Evolutionary conservation across 2,797 vertebrate genomes (phyloP), one percentile per base, ranked within the genome.

Genomic region (Hemibagrus guttatus): DNA sequence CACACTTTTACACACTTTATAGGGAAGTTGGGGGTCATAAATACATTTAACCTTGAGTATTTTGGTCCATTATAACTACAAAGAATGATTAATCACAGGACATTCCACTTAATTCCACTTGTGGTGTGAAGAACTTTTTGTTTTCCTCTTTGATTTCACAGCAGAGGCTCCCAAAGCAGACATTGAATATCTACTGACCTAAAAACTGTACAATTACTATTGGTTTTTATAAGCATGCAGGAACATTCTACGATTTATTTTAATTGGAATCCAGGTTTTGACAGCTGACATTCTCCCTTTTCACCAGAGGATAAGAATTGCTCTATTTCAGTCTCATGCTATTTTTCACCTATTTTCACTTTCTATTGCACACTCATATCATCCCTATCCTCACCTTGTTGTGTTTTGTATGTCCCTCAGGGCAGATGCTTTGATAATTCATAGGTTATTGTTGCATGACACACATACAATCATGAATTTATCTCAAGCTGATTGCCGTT

Each of bases 391-490:
- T 94, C 92, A 93, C 92, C 28, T 17, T 13, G 13, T 74, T 90
- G 90, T 95, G 89, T 94, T 94, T 95, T 94, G 94, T 96, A 94
- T 84, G 95, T 95, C 87, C 84, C 83, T 89, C 79, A 83, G 86
- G 92, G 88, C 89, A 93, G 92, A 93, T 92, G 88, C 49, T 23
- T 58, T 59, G 76, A 79, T 39, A 21, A 93, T 93, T 95, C 93
- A 92, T 91, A 92, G 92, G 92, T 94, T 91, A 85, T 83, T 91
- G 92, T 31, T 16, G 88, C 90, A 90, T 91, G 91, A 90, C 59
- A 66, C 31, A 21, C 63, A 59, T 31, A 39, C 63, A 68, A 23
- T 17, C 49, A 26, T 64, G n/a, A 69, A 81, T 66, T 58, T 78
- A 12, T 12, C 58, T 64, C 17, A 64, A 66, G 46, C 21, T 78